A percentile compares a stretch with the other conserved stretches of the same genome.
phyloP scores from a whole-genome alignment of 2,113 vertebrate species.

The Gallinago undulata region DNA sequence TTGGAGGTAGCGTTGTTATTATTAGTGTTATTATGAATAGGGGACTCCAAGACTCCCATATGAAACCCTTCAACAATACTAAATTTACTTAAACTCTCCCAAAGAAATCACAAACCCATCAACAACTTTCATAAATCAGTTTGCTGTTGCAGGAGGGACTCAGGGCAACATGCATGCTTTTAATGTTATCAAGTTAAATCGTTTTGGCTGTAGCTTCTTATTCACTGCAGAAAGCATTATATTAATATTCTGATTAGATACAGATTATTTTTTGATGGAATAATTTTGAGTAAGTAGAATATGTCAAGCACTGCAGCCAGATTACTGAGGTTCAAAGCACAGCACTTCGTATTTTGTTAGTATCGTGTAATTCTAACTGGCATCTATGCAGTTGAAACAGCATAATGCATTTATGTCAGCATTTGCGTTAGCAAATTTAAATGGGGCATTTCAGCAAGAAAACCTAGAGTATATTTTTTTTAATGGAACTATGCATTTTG shows the following conservation, averaged over 20 bases:
- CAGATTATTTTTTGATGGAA: constrained; percentile 13
- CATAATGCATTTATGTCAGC: neutral
- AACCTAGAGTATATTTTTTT: neutral
- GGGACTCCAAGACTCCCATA: neutral
- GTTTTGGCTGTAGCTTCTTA: neutral
- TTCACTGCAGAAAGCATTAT: neutral
- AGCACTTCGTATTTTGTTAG: constrained; percentile 45
- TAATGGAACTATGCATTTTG: neutral
- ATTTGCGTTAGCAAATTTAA: constrained; percentile 37
- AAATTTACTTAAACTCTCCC: neutral
- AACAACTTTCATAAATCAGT: neutral
- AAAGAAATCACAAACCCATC: neutral
- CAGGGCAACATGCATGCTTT: neutral
- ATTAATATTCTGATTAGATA: constrained; percentile 28
- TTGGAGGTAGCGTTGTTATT: neutral
- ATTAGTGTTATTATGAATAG: neutral
- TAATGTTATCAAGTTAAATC: neutral
- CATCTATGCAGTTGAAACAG: constrained; percentile 34
- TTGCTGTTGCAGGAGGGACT: neutral
- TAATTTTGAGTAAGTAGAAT: constrained; percentile 36
- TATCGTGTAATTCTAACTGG: constrained; percentile 41
- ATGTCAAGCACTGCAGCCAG: neutral
- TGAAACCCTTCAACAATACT: neutral
- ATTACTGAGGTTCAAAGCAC: constrained; percentile 50
- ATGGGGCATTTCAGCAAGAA: neutral